Percentiles rank a stretch among this genome's conserved stretches.
Conservation (phyloP, 1,140 invertebrate species). For the Belonocnema kinseyi region DNA sequence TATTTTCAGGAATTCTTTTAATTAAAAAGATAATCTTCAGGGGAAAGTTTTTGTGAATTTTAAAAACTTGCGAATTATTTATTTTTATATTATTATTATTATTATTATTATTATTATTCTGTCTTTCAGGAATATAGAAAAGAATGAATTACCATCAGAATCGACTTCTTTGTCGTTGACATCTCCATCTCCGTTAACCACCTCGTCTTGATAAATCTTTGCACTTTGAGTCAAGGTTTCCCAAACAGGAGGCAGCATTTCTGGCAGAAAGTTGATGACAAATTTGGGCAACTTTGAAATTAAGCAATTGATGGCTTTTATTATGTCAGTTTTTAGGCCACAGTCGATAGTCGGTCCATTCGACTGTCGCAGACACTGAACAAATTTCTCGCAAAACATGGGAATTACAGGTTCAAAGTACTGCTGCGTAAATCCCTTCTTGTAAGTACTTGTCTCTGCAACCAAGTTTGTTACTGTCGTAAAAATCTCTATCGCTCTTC, state of each 20-base stretch:
- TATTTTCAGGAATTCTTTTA: no score
- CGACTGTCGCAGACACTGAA: slow-evolving; percentile 79
- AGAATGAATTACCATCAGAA: slow-evolving; percentile 77
- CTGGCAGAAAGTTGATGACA: slow-evolving; percentile 79
- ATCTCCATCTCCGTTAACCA: slow-evolving; percentile 78
- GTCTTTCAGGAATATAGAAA: no score
- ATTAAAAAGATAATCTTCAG: no score
- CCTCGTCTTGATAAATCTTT: slow-evolving; percentile 79
- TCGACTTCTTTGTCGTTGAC: slow-evolving; percentile 72
- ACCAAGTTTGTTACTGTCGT: slow-evolving; percentile 79
- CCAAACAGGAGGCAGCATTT: slow-evolving; percentile 85
- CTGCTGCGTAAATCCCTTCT: slow-evolving; percentile 78
- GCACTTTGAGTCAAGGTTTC: slow-evolving; percentile 83
- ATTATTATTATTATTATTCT: no score
- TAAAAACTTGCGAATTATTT: no score
- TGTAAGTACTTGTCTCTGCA: slow-evolving; percentile 76
- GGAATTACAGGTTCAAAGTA: slow-evolving; percentile 82
- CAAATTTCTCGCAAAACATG: slow-evolving; percentile 84
- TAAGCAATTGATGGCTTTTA: slow-evolving; percentile 83
- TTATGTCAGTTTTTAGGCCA: slow-evolving; percentile 83
- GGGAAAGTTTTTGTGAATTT: no score
- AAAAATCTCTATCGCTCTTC: slow-evolving; percentile 83
- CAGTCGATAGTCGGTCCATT: slow-evolving; percentile 80
- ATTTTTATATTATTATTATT: no score
- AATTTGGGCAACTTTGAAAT: slow-evolving; percentile 82